Conservation (phyloP, 2,797 vertebrate genomes). For the Meda fulgida region DNA sequence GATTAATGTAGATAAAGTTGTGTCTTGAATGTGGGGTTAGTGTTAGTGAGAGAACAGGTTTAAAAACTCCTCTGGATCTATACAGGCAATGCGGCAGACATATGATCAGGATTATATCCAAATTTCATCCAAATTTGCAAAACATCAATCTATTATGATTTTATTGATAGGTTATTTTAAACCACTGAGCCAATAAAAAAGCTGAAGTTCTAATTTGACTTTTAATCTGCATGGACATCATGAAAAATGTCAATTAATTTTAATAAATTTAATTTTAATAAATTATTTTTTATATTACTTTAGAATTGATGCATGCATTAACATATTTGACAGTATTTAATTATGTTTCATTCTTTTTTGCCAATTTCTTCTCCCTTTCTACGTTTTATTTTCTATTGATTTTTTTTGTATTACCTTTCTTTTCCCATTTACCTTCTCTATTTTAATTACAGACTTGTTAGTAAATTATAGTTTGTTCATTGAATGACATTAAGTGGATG, state of each 20-base stretch:
- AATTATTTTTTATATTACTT: background rate
- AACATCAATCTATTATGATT: no score
- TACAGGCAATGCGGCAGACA: background rate
- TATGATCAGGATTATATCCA: background rate
- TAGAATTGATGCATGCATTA: background rate
- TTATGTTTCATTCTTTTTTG: background rate
- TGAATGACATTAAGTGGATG: background rate
- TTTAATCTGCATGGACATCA: background rate
- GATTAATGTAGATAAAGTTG: no score
- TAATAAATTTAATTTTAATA: no score
- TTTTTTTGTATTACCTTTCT: background rate
- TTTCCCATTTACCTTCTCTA: background rate
- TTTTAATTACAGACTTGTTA: background rate
- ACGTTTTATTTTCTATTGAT: background rate
- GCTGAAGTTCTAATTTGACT: background rate
- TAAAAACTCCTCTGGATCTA: background rate
- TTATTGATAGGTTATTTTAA: background rate
- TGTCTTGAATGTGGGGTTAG: background rate
- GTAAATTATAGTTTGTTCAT: background rate
- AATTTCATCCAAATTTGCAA: background rate
- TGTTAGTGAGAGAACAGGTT: background rate
- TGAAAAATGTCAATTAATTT: background rate
- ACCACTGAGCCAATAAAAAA: background rate
- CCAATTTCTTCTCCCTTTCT: background rate
- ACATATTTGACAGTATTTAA: background rate